Percentiles rank a stretch among this genome's conserved stretches.
Conservation (phyloP, 2,113 vertebrate genomes). For the Otis tarda region DNA sequence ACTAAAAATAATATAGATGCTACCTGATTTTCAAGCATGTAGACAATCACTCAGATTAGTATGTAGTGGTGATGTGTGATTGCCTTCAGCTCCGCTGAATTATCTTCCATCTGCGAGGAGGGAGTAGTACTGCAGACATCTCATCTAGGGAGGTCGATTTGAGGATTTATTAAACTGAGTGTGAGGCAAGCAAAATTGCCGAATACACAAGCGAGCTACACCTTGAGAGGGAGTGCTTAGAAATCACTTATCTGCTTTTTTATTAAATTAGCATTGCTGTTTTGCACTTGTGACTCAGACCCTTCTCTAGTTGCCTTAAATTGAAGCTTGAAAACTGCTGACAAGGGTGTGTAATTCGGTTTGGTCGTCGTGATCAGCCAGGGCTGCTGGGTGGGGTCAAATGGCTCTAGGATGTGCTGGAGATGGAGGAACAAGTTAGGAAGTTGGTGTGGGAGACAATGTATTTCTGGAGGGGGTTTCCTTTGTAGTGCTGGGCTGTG, state of each 20-base stretch:
- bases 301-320: neutral
- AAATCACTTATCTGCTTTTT: neutral
- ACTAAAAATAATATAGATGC: neutral
- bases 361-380: neutral
- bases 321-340: neutral
- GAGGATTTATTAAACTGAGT: neutral
- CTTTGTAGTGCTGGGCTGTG: neutral
- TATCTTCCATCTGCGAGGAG: neutral
- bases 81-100: neutral
- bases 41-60: neutral
- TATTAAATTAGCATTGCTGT: neutral
- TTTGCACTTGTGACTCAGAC: neutral
- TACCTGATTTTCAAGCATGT: neutral
- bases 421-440: neutral
- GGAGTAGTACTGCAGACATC: neutral
- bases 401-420: fast-evolving
- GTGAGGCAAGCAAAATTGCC: neutral
- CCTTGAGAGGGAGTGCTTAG: neutral
- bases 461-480: neutral
- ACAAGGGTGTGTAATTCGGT: neutral
- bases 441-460: neutral
- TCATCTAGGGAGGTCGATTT: neutral
- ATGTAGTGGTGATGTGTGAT: neutral
- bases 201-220: neutral
- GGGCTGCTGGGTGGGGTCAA: neutral